phyloP scores from a whole-genome alignment of 2,888 invertebrate species.

The Ichneumoninae sp. region DNA sequence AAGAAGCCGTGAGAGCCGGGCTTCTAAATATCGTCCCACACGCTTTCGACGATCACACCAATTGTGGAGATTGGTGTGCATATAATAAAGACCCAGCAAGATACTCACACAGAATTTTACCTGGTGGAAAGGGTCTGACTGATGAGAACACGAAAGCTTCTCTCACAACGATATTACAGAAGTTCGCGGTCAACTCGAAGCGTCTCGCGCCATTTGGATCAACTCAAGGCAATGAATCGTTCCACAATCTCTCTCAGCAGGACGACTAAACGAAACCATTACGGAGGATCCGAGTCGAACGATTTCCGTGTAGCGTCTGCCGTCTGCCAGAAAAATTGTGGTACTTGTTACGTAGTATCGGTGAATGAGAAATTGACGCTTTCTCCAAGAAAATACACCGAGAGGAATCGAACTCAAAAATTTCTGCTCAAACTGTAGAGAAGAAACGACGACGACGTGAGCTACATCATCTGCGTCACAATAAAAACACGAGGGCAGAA shows the following conservation, averaged over 20 bases:
- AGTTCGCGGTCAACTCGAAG: constrained; percentile 50
- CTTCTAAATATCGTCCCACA: constrained; percentile 65
- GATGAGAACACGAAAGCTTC: not conserved
- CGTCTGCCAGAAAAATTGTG: constrained; percentile 56
- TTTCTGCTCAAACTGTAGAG: constrained; percentile 10
- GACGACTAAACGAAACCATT: constrained; percentile 53
- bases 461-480: constrained; percentile 15
- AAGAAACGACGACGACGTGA: constrained; percentile 17
- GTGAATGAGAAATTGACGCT: constrained; percentile 22
- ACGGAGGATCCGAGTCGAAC: constrained; percentile 56
- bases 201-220: constrained; percentile 62
- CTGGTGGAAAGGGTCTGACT: constrained; percentile 27
- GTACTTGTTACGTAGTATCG: constrained; percentile 22
- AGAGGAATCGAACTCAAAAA: constrained; percentile 35
- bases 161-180: constrained; percentile 22
- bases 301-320: constrained; percentile 59
- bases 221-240: constrained; percentile 62
- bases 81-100: constrained; percentile 37
- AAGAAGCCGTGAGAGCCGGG: not conserved
- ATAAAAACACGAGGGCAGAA: constrained; percentile 21
- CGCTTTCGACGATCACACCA: constrained; percentile 66
- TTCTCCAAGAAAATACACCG: constrained; percentile 32
- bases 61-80: constrained; percentile 68
- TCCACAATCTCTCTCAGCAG: constrained; percentile 51
- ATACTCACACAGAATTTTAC: constrained; percentile 52